Evolutionary conservation across 2,797 vertebrate species (phyloP).

Genomic region (Merluccius polli): DNA sequence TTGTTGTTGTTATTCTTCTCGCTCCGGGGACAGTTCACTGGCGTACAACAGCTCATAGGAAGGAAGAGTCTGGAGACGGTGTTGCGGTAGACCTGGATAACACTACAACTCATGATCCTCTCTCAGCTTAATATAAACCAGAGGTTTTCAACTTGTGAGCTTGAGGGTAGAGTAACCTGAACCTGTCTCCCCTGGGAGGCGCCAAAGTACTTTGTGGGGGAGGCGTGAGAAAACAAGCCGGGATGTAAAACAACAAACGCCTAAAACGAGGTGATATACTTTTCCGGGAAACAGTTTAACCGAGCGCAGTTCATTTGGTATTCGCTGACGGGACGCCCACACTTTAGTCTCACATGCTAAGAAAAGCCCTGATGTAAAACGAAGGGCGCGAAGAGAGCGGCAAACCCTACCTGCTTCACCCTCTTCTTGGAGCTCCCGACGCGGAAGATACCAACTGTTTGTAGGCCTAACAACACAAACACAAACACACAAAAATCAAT

Average conservation of each 20-base stretch:
- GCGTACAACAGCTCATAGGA: not conserved
- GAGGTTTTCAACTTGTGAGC: no score
- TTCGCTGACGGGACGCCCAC: not conserved
- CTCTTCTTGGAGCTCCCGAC: conserved; percentile 98
- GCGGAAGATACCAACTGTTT: conserved; percentile 96
- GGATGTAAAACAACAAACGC: not conserved
- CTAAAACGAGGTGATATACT: not conserved
- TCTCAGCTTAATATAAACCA: not conserved
- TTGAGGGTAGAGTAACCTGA: no score
- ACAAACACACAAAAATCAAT: not conserved
- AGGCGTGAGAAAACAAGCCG: no score
- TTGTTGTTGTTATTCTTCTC: no score
- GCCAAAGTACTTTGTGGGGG: not conserved
- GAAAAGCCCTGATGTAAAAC: not conserved
- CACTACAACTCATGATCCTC: no score
- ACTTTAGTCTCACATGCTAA: not conserved
- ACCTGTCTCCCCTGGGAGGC: not conserved
- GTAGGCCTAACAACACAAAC: conserved; percentile 77
- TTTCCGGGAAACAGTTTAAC: not conserved
- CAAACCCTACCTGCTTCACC: conserved; percentile 85
- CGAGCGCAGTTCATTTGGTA: not conserved
- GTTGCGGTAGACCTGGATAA: not conserved
- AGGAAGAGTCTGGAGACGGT: not conserved
- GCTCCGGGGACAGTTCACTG: not conserved
- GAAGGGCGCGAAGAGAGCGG: not conserved